Evolutionary conservation across 2,888 invertebrate species (phyloP), one percentile per base, ranked within the genome.

Genomic region (Nephrotoma guestfalica): DNA sequence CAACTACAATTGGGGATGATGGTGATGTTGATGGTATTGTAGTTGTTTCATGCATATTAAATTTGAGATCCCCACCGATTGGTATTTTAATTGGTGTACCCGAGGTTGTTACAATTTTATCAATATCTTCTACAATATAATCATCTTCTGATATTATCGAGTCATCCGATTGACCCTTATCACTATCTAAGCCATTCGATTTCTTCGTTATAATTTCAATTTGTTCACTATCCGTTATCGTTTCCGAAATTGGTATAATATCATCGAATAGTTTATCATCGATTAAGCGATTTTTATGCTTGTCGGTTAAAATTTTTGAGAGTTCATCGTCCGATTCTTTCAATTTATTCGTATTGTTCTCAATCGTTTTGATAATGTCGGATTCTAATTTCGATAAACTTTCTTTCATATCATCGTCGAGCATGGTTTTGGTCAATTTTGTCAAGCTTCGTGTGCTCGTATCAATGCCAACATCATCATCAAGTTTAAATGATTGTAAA

Each of bases 321-420:
- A 86, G 13, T 86, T 87, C 87, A 47, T 87, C 71, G 15, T 87
- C 43, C 2, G 85, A 86, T 86, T 91, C 91, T 88, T 91, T 90
- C n/a, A 91, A 89, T 88, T 90, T 90, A 87, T 91, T 90, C 5
- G 91, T 91, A 87, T 87, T 87, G 85, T 91, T 92, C 88, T 92
- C 91, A 88, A 91, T 91, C 30, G 91, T 91, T 88, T 92, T 91
- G 83, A 90, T 91, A 71, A 91, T 91, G 87, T 91, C 92, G 13
- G 90, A 91, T 89, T 91, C 91, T 89, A 91, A 88, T 88, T 90
- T 90, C 41, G 91, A 90, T 86, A 91, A 91, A 87, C 91, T 90
- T 88, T 91, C 90, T 57, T 90, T 90, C 85, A 91, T 91, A 88
- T 91, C 91, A 87, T 90, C 90, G 87, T 91, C 90, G 71, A 89